phyloP scores from a whole-genome alignment of 1,140 invertebrate species.

The Cydia pomonella region DNA sequence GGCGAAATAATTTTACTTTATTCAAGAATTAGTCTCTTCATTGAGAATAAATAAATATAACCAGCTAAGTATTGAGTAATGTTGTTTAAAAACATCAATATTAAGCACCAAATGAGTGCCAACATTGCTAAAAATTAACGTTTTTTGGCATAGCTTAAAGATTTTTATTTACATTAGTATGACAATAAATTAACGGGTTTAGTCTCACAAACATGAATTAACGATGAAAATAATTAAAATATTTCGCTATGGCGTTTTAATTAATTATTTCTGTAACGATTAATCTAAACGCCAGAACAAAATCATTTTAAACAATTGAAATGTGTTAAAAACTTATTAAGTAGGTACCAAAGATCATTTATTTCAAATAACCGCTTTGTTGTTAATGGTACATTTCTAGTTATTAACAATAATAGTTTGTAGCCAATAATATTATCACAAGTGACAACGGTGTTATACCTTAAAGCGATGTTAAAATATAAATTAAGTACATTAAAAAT shows the following conservation, averaged over 20 bases:
- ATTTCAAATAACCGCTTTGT: slow-evolving; percentile 1
- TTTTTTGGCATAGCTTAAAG: slow-evolving; percentile 14
- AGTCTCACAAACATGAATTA: slow-evolving; percentile 36
- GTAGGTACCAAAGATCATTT: slow-evolving; percentile 15
- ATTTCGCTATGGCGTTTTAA: background rate
- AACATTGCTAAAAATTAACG: background rate
- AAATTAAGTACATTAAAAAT: slow-evolving; percentile 34
- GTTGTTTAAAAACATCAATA: background rate
- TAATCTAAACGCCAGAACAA: background rate
- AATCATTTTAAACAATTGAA: slow-evolving; percentile 33
- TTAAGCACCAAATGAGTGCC: background rate
- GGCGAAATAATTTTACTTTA: no score
- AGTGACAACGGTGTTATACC: slow-evolving; percentile 12
- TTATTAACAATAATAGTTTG: slow-evolving; percentile 15
- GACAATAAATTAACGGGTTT: slow-evolving; percentile 33
- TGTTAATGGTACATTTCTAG: background rate
- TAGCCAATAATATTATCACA: slow-evolving; percentile 16
- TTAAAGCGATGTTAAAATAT: slow-evolving; percentile 39
- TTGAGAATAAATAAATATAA: no score
- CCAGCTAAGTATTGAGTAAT: no score
- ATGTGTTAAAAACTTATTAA: slow-evolving; percentile 35
- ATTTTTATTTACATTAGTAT: slow-evolving; percentile 37
- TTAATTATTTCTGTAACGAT: background rate
- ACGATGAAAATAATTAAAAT: background rate
- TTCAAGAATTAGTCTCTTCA: no score